These are phyloP conservation scores for Struthio camelus DNA, from an alignment of 2,113 vertebrate genomes.

Conservation along the genomic window DNA sequence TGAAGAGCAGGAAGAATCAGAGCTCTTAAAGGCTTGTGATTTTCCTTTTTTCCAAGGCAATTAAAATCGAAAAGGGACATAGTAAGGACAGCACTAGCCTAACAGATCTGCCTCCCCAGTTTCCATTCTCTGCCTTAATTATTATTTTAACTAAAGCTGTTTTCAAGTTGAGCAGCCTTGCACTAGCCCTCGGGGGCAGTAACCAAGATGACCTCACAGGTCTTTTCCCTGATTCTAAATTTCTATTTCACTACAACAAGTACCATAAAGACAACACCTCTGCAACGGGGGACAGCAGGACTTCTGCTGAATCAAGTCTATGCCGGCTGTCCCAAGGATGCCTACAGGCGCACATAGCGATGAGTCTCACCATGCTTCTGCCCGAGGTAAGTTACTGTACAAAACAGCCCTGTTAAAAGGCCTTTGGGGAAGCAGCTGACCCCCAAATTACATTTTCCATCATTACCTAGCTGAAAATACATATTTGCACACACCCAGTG, in stretches of 20 bases:
- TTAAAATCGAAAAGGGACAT: conserved; percentile 73
- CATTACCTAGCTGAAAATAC: not conserved
- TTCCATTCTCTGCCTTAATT: conserved; percentile 55
- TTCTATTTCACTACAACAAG: conserved; percentile 42
- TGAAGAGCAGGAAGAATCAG: conserved; percentile 43
- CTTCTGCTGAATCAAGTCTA: not conserved
- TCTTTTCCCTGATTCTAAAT: conserved; percentile 13
- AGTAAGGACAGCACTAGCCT: conserved; percentile 62
- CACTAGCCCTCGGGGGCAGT: conserved; percentile 29
- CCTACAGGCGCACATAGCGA: rapidly evolving
- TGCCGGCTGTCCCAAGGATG: not conserved
- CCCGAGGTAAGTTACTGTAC: not conserved
- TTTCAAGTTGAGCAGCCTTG: conserved; percentile 45
- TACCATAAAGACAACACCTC: not conserved
- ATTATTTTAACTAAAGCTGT: conserved; percentile 71
- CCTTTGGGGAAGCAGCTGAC: conserved; percentile 6
- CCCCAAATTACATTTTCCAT: conserved; percentile 17
- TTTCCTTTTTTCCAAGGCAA: conserved; percentile 72
- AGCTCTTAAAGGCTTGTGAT: conserved; percentile 74
- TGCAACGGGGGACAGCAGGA: not conserved
- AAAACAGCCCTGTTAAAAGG: conserved; percentile 1
- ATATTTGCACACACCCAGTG: not conserved
- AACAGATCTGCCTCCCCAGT: conserved; percentile 23
- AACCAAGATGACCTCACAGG: conserved; percentile 42
- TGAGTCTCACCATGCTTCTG: not conserved